phyloP scores from a whole-genome alignment of 2,797 vertebrate genomes.

The Rhinatrema bivittatum region DNA sequence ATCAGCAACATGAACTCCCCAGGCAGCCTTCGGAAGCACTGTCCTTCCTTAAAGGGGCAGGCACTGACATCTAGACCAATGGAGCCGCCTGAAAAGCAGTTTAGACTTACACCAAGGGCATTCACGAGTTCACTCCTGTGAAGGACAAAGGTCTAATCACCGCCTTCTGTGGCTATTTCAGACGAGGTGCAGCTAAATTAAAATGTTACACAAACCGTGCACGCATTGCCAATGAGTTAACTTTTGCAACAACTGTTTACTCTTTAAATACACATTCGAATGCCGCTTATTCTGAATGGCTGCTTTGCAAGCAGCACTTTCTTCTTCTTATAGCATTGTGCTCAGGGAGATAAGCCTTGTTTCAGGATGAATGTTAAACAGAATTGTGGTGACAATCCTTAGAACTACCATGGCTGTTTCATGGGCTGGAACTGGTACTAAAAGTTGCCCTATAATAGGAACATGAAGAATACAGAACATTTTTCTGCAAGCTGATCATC shows the following conservation, averaged over 20 bases:
- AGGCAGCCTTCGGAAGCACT: too few species aligned
- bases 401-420: too few species aligned
- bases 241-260: conserved; percentile 15
- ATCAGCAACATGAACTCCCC: too few species aligned
- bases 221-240: conserved; percentile 2
- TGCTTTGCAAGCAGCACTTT: conserved; percentile 8
- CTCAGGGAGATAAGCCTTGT: conserved; percentile 14
- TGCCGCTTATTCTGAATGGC: conserved; percentile 10
- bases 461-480: too few species aligned
- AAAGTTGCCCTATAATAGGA: too few species aligned
- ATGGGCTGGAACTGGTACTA: too few species aligned
- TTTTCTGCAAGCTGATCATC: too few species aligned
- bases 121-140: not conserved
- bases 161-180: conserved; percentile 12
- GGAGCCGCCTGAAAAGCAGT: not conserved
- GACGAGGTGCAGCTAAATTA: conserved; percentile 13
- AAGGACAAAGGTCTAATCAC: conserved; percentile 15
- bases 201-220: conserved; percentile 11
- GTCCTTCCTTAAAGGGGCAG: too few species aligned
- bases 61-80: too few species aligned
- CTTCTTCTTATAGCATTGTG: conserved; percentile 18
- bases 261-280: conserved; percentile 16
- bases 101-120: not conserved
- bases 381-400: too few species aligned
- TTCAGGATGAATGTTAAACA: conserved; percentile 9